Conservation (phyloP, 1,140 invertebrate genomes). For the Zeugodacus cucurbitae region DNA sequence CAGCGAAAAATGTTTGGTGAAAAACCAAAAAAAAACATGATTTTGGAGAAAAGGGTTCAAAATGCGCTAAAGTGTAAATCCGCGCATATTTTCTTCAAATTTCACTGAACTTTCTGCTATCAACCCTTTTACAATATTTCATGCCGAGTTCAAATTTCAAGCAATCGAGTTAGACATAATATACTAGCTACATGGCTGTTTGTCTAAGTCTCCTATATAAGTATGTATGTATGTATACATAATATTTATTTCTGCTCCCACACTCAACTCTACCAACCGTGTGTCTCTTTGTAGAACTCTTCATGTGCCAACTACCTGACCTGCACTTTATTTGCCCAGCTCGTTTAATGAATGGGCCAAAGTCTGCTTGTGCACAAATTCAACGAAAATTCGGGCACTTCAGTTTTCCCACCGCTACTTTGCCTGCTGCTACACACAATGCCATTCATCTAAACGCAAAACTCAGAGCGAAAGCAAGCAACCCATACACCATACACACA, state of each 20-base stretch:
- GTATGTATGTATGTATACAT: background rate
- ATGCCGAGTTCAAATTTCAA: background rate
- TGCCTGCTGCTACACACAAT: background rate
- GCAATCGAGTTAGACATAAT: background rate
- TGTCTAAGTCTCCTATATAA: background rate
- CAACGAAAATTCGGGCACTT: constrained; percentile 2
- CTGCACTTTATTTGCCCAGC: background rate
- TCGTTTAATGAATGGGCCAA: constrained; percentile 5
- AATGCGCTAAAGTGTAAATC: background rate
- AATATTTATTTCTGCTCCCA: background rate
- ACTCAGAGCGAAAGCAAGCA: background rate
- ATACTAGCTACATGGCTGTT: background rate
- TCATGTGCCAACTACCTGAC: background rate
- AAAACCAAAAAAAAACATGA: background rate
- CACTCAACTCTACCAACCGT: background rate
- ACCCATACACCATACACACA: background rate
- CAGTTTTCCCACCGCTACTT: background rate
- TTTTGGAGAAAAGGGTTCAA: background rate
- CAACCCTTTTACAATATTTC: background rate
- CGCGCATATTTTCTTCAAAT: background rate
- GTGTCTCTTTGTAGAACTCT: background rate
- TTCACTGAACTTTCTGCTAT: background rate
- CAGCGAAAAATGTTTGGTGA: background rate
- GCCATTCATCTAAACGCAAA: background rate
- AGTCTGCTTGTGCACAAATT: background rate